Percentiles rank a stretch among this genome's conserved stretches.
Conservation (phyloP, 2,797 vertebrate genomes). For the Poeciliopsis infans region DNA sequence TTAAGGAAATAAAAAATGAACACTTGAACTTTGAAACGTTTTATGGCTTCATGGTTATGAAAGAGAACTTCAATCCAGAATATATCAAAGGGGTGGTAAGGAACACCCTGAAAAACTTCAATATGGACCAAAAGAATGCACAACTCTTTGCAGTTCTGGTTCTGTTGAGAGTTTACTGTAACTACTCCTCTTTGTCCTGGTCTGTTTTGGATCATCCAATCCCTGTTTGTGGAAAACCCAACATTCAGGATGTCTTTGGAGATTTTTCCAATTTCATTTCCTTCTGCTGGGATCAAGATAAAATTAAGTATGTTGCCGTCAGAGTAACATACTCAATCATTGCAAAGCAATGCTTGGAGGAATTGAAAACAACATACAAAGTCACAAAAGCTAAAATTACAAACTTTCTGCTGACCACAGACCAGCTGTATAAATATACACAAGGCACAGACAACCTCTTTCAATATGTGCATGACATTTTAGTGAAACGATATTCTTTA, state of each 20-base stretch:
- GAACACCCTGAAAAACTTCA: conserved; percentile 74
- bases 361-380: conserved; percentile 55
- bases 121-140: conserved; percentile 54
- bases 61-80: conserved; percentile 67
- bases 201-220: conserved; percentile 67
- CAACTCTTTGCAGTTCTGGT: conserved; percentile 73
- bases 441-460: conserved; percentile 67
- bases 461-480: conserved; percentile 61
- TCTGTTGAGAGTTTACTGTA: conserved; percentile 68
- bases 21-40: conserved; percentile 71
- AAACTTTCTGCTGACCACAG: conserved; percentile 64
- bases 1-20: conserved; percentile 64
- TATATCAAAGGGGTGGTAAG: conserved; percentile 69
- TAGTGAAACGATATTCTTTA: conserved; percentile 63
- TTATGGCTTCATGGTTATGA: conserved; percentile 81
- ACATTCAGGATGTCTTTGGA: conserved; percentile 62
- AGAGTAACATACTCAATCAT: conserved; percentile 68
- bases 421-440: conserved; percentile 57
- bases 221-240: conserved; percentile 49
- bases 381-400: conserved; percentile 55
- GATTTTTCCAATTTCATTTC: conserved; percentile 71
- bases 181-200: conserved; percentile 58
- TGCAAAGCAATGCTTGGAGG: conserved; percentile 66
- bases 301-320: conserved; percentile 57
- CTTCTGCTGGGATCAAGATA: conserved; percentile 35